Conservation (phyloP, 2,797 vertebrate genomes). For the Eurystomus glaucurus region DNA sequence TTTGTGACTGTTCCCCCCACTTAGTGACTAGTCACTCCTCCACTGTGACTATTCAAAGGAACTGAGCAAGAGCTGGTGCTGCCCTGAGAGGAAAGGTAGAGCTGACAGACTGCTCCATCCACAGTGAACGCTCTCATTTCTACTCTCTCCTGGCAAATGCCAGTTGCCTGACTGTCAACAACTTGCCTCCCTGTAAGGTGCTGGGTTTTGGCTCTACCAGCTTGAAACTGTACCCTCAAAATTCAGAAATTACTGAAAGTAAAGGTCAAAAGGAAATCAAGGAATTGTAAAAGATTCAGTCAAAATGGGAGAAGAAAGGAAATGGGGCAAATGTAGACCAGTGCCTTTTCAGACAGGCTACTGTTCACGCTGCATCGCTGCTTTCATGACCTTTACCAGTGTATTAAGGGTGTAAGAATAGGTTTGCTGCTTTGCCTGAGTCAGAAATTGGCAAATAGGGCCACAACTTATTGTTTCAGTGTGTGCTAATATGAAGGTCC, state of each 20-base stretch:
- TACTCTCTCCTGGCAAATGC: background rate
- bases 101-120: background rate
- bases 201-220: background rate
- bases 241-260: background rate
- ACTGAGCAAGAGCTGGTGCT: background rate
- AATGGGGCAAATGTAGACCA: background rate
- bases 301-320: background rate
- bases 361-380: background rate
- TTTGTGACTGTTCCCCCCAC: too few species aligned
- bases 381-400: background rate
- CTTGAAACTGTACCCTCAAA: background rate
- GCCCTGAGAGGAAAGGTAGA: background rate
- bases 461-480: background rate
- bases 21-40: too few species aligned
- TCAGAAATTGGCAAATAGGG: background rate
- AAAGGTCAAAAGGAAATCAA: background rate
- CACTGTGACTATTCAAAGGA: background rate
- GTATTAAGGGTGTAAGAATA: background rate
- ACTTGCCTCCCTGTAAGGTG: background rate
- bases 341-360: background rate
- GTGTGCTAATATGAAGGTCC: rapidly evolving
- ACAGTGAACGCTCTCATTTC: background rate
- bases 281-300: background rate
- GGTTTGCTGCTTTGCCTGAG: background rate
- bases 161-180: background rate